phyloP scores from a whole-genome alignment of 2,888 invertebrate genomes.

The Campoplex capitator region DNA sequence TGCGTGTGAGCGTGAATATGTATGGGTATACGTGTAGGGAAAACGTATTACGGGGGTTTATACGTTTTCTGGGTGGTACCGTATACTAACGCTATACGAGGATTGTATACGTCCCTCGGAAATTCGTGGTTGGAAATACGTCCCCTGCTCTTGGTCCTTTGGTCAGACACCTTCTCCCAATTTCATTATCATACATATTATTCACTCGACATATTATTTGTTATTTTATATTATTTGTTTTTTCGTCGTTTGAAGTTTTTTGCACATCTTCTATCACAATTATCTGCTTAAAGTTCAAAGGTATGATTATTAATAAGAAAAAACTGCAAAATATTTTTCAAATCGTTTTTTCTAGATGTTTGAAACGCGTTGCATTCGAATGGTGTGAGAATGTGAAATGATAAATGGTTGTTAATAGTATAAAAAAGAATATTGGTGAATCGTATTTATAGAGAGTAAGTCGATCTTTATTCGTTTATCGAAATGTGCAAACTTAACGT shows the following conservation, averaged over 20 bases:
- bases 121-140: constrained; percentile 41
- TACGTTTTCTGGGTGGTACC: constrained; percentile 14
- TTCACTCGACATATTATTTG: constrained; percentile 15
- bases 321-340: too few relatives aligned
- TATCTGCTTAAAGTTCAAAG: not conserved
- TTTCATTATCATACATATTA: constrained; percentile 53
- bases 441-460: constrained; percentile 27
- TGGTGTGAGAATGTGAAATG: not conserved
- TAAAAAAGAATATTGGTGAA: constrained; percentile 27
- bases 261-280: not conserved
- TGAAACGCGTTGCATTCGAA: not conserved
- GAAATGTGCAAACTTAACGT: constrained; percentile 58
- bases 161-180: constrained; percentile 46
- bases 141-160: constrained; percentile 8
- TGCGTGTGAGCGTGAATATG: not conserved
- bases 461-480: constrained; percentile 67
- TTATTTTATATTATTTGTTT: not conserved
- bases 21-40: constrained; percentile 71
- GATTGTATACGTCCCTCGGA: constrained; percentile 16
- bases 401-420: not conserved
- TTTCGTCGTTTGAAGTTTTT: not conserved
- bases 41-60: constrained; percentile 70
- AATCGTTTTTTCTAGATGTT: too few relatives aligned
- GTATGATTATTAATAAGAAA: not conserved
- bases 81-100: constrained; percentile 6